Base-by-base conservation (phyloP, 2,113 vertebrate genomes). In the Sander lucioperca region DNA sequence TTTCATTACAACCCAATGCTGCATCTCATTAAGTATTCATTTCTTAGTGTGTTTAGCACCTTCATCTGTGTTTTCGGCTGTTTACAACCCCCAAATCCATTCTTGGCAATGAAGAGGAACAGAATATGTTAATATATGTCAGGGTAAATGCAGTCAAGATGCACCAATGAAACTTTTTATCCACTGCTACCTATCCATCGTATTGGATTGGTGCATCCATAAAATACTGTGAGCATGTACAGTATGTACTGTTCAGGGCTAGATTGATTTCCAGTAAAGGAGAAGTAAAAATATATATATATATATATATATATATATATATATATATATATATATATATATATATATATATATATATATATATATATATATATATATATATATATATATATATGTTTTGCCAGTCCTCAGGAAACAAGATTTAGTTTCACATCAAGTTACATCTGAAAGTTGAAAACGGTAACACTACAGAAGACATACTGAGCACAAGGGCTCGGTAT, bases 391-490 rank as follows among this genome's bases (percentile, higher is more conserved):
- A n/a, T n/a, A n/a, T n/a, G n/a, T n/a, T n/a, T n/a, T n/a, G n/a
- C n/a, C n/a, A n/a, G n/a, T n/a, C n/a, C n/a, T n/a, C n/a, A n/a
- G n/a, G n/a, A n/a, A 69, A 70, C 57, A 4, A 71, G 23, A 77
- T 72, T 65, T 4, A 67, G 47, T 74, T 84, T 74, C 51, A 87
- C 53, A 59, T 51, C 27, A 67, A 36, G 30, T 54, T 19, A 0
- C 74, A 25, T 45, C 11, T 59, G 58, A 69, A 74, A 61, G 57
- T 11, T 45, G 13, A 54, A 12, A 13, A 27, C 9, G 3, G 3
- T 36, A 74, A 39, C 45, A 16, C 58, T 39, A 10, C 62, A 45
- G 6, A 30, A 25, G 23, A 56, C 3, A 6, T 1, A 25, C 48
- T 16, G 27, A 53, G 14, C 15, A 10, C 39, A 3, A 39, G 39